Evolutionary conservation across 2,113 vertebrate species (phyloP), one percentile per base, ranked within the genome.

Genomic region (Rhodinocichla rosea): DNA sequence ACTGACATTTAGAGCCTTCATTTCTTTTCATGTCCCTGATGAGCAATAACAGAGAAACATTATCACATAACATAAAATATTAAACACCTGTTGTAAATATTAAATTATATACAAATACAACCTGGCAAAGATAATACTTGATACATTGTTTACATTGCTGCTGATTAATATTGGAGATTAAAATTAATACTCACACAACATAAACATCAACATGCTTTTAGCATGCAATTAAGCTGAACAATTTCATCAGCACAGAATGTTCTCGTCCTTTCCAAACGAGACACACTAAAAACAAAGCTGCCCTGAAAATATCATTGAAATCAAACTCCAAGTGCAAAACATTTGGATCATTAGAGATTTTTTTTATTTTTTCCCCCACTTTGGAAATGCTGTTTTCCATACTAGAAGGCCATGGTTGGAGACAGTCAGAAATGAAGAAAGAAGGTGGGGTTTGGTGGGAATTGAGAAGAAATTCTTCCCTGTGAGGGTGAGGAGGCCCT

Each of bases 91-190:
- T 56, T 90, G 91, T 90, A 94, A 90, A 83, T 93, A 94, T 74
- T 93, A 83, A 94, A 90, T 67, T 63, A 63, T 47, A 74, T 2
- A 77, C 92, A 94, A 93, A 93, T 81, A 59, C 55, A 75, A 69
- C 91, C 83, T 87, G 70, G 56, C 80, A 78, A 78, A 74, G 89
- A 70, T 83, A 94, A 90, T 81, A 3, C 75, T 85, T 21, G 15
- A 90, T 94, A 47, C 76, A 40, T 81, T 92, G 95, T 93, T 97
- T 93, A 89, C 86, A 49, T 93, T 81, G 83, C 76, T 90, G 19
- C 76, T 97, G 96, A 95, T 96, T 96, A 96, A 94, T 87, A 92
- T 32, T 74, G 86, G 76, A 93, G 95, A 95, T 96, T 95, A 95
- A 95, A 95, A 94, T 90, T 97, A 97, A 95, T 93, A 78, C 90